phyloP scores from a whole-genome alignment of 2,113 vertebrate genomes.

The Cavia aperea region DNA sequence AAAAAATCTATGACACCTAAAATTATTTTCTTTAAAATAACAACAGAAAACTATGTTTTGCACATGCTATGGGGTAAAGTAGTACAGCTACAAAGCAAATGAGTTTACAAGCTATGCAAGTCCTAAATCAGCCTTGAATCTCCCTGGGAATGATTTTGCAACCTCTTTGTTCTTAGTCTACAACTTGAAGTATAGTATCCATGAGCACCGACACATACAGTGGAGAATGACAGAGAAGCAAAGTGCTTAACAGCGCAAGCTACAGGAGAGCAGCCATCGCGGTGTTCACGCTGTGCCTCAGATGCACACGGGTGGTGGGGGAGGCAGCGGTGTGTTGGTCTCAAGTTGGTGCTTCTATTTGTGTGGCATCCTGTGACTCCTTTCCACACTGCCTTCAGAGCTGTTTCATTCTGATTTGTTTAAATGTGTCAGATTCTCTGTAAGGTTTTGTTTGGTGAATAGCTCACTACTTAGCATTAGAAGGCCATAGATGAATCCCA shows the following conservation, averaged over 20 bases:
- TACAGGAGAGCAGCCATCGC: neutral
- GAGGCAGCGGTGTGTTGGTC: neutral
- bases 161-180: neutral
- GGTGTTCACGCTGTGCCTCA: neutral
- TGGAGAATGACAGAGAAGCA: neutral
- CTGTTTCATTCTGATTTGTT: neutral
- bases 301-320: neutral
- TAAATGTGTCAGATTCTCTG: neutral
- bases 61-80: neutral
- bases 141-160: neutral
- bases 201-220: neutral
- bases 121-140: neutral
- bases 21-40: neutral
- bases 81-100: neutral
- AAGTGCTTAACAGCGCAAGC: neutral
- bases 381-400: neutral
- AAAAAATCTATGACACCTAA: neutral
- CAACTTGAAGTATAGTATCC: neutral
- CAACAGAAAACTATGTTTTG: neutral
- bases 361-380: neutral
- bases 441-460: neutral
- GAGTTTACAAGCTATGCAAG: neutral
- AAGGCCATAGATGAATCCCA: neutral
- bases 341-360: neutral
- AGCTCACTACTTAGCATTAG: neutral